Evolutionary conservation across 2,888 invertebrate species (phyloP).

Genomic region (Agonopterix heracliana): DNA sequence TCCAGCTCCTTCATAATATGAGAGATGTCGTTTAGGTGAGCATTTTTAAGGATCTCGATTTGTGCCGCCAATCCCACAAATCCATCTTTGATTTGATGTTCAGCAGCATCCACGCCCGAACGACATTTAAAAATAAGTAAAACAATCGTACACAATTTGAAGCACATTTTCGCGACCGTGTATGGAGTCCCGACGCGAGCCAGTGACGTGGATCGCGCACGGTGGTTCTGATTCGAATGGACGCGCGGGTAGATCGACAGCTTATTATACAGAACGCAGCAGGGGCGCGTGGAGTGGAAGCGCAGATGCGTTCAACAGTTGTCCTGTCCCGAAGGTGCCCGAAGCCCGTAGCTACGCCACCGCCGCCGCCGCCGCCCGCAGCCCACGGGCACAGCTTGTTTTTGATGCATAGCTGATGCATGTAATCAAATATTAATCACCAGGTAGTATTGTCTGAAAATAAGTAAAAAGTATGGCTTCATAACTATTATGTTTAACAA

Average conservation of each 20-base stretch:
- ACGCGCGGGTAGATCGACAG: conserved; percentile 20
- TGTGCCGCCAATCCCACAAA: conserved; percentile 41
- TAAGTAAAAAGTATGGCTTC: too few relatives aligned
- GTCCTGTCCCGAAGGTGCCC: too few relatives aligned
- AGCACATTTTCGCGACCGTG: conserved; percentile 40
- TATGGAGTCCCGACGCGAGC: conserved; percentile 4
- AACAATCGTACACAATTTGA: conserved; percentile 33
- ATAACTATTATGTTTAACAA: too few relatives aligned
- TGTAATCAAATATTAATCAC: not conserved
- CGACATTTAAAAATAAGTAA: not conserved
- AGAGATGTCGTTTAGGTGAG: conserved; percentile 38
- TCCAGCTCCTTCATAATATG: conserved; percentile 46
- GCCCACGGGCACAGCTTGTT: not conserved
- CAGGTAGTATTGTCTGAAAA: not conserved
- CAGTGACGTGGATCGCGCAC: conserved; percentile 23
- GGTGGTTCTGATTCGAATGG: conserved; percentile 37
- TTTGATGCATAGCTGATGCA: not conserved
- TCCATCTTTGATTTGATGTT: conserved; percentile 35
- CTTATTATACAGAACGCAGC: conserved; percentile 34
- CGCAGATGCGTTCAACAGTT: not conserved
- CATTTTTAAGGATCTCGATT: conserved; percentile 39
- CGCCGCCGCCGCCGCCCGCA: too few relatives aligned
- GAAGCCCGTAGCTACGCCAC: too few relatives aligned
- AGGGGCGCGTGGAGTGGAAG: not conserved
- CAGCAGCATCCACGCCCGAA: conserved; percentile 28